phyloP scores from a whole-genome alignment of 2,113 vertebrate species.

The Oreochromis spilurus region DNA sequence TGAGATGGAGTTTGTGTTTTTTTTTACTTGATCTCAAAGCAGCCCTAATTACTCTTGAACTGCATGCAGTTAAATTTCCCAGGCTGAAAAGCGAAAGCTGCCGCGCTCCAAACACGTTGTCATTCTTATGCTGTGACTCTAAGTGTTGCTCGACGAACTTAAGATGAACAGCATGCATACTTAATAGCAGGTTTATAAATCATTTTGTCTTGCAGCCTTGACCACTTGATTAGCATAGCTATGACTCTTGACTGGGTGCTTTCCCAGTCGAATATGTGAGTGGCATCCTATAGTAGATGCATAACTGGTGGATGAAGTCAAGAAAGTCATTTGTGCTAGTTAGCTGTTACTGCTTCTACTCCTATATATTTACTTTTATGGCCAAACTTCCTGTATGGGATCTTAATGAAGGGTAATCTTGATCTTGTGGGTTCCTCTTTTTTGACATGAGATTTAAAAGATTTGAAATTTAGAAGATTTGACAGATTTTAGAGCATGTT shows the following conservation, averaged over 20 bases:
- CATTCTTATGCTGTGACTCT: conserved; percentile 6
- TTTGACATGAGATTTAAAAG: background rate
- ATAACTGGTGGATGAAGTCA: background rate
- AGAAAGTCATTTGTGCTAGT: background rate
- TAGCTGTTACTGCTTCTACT: background rate
- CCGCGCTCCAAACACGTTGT: conserved; percentile 31
- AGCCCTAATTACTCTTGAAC: conserved; percentile 55
- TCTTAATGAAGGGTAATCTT: background rate
- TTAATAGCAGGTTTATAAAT: background rate
- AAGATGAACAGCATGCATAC: conserved; percentile 17
- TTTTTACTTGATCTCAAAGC: conserved; percentile 41
- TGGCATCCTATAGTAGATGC: background rate
- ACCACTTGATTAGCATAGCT: background rate
- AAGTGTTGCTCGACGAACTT: conserved; percentile 1
- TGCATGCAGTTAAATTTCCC: conserved; percentile 49
- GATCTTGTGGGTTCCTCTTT: background rate
- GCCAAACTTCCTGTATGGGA: background rate
- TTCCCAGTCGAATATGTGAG: background rate
- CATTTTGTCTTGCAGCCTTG: background rate
- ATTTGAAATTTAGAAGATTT: background rate
- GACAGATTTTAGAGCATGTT: background rate
- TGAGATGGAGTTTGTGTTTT: conserved; percentile 46
- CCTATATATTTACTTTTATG: background rate
- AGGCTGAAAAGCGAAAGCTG: conserved; percentile 16
- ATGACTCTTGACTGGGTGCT: background rate